A percentile compares a stretch with the other conserved stretches of the same genome.
phyloP scores from a whole-genome alignment of 1,140 invertebrate genomes.

The Oncopodura yosiiana region DNA sequence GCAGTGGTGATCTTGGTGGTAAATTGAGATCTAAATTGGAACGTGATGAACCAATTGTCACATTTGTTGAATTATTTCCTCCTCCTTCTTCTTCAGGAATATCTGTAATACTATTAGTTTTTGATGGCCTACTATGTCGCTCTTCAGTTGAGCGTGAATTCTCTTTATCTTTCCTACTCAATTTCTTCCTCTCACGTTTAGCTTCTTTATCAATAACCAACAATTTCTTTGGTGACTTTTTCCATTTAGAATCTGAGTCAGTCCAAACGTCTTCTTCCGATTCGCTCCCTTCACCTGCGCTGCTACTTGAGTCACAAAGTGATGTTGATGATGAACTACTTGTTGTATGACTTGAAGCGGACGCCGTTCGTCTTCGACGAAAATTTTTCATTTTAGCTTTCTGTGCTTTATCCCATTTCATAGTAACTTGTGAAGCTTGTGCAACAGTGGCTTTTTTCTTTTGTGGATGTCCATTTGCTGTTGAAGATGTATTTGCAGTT shows the following conservation, averaged over 20 bases:
- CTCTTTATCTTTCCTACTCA: neutral
- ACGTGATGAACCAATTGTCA: too few relatives aligned
- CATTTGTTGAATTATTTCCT: neutral
- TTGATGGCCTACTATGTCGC: neutral
- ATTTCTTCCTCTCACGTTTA: too few relatives aligned
- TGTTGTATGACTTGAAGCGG: constrained; percentile 16
- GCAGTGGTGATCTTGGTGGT: neutral
- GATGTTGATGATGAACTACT: constrained; percentile 27
- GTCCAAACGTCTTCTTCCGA: constrained; percentile 20
- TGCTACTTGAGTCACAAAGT: constrained; percentile 27
- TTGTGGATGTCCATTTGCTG: too few relatives aligned
- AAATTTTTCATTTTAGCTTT: constrained; percentile 23
- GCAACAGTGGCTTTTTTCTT: neutral
- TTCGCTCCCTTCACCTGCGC: constrained; percentile 13
- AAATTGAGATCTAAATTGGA: too few relatives aligned
- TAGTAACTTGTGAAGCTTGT: constrained; percentile 27
- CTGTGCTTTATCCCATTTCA: constrained; percentile 27
- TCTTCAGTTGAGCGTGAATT: neutral
- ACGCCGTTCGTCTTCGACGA: constrained; percentile 7
- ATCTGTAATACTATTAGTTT: neutral
- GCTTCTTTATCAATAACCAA: too few relatives aligned
- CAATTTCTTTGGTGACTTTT: too few relatives aligned
- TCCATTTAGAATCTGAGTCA: constrained; percentile 15
- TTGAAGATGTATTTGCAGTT: neutral
- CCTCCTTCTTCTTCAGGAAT: neutral